Conservation (phyloP, 2,113 vertebrate species). For the Takifugu bimaculatus region DNA sequence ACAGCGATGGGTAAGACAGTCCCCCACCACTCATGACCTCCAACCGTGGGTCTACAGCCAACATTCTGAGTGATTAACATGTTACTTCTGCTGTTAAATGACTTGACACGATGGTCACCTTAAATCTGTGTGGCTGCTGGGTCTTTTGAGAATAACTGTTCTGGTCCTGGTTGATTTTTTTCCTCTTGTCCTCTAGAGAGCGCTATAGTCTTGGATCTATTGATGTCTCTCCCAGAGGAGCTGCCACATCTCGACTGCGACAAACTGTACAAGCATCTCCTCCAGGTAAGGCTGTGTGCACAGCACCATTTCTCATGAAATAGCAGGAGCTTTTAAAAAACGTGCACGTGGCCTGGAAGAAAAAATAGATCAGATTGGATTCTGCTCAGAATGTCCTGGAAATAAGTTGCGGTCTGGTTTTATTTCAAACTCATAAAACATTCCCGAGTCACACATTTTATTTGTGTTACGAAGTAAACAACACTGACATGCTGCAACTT, state of each 20-base stretch:
- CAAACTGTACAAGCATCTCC: conserved; percentile 61
- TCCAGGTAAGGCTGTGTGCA: conserved; percentile 39
- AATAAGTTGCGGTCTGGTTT: no score
- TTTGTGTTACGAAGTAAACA: no score
- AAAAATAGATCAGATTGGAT: no score
- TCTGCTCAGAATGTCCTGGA: no score
- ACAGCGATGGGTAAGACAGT: conserved; percentile 70
- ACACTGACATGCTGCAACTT: no score
- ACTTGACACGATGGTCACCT: not conserved
- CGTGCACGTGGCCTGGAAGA: no score
- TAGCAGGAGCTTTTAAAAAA: no score
- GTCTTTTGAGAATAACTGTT: not conserved
- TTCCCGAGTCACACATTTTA: no score
- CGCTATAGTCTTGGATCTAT: conserved; percentile 70
- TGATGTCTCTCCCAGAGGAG: conserved; percentile 75
- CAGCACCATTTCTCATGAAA: no score
- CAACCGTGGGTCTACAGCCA: not conserved
- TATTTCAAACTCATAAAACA: no score
- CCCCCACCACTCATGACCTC: not conserved
- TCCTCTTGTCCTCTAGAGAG: conserved; percentile 55
- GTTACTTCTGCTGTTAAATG: no score
- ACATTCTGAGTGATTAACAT: no score
- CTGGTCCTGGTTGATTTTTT: not conserved
- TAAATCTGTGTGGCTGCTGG: not conserved
- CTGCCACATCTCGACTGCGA: conserved; percentile 61